Evolutionary conservation across 2,888 invertebrate genomes (phyloP).

Genomic region (Junonia oenone): DNA sequence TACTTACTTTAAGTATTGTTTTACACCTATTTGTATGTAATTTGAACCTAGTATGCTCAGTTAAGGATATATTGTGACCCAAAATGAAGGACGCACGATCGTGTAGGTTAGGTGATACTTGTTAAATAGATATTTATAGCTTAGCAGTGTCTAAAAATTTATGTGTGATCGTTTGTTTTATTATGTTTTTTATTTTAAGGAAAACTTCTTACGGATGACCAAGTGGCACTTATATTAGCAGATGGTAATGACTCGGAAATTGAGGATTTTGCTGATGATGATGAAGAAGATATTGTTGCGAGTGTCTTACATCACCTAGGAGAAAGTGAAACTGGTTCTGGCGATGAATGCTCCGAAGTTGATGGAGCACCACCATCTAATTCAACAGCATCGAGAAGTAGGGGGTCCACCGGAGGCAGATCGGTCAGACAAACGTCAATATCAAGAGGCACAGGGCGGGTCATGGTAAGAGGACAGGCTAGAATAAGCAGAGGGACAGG

Average conservation of each 20-base stretch:
- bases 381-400: no score
- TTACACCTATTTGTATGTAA: no score
- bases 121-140: not conserved
- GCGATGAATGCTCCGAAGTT: no score
- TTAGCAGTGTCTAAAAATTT: not conserved
- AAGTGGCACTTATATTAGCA: not conserved
- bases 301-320: not conserved
- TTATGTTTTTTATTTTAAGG: not conserved
- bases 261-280: not conserved
- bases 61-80: not conserved
- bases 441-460: not conserved
- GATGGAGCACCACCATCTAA: no score
- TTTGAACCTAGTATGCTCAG: no score
- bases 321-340: not conserved
- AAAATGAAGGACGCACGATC: not conserved
- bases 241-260: not conserved
- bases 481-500: not conserved
- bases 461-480: not conserved
- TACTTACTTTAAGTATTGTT: no score
- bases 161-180: not conserved
- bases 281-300: not conserved
- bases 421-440: not conserved
- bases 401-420: no score
- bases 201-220: not conserved
- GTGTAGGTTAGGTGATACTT: not conserved